phyloP scores from a whole-genome alignment of 1,140 invertebrate species.

The Panagrolaimus sp. region DNA sequence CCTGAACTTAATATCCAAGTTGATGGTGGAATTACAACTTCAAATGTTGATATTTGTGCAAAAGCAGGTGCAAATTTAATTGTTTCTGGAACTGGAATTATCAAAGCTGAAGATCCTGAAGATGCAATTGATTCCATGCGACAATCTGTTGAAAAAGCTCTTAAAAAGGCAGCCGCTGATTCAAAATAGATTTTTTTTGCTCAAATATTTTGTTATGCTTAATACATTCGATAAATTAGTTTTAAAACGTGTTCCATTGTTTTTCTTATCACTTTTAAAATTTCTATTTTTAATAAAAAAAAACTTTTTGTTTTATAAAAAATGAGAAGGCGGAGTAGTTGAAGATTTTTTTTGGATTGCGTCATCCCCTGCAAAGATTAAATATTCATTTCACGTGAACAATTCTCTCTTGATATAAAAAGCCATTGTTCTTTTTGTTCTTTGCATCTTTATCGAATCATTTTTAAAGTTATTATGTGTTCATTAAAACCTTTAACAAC shows the following conservation, averaged over 20 bases:
- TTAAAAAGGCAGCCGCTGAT: neutral
- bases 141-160: constrained; percentile 2
- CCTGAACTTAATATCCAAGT: constrained; percentile 91
- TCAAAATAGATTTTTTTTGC: neutral
- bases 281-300: neutral
- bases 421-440: neutral
- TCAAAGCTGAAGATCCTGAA: constrained; percentile 73
- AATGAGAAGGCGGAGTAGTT: neutral
- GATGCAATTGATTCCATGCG: constrained; percentile 72
- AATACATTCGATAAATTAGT: neutral
- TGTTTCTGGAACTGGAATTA: constrained; percentile 89
- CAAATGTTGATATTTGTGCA: constrained; percentile 73
- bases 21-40: constrained; percentile 86
- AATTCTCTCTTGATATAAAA: neutral
- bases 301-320: constrained; percentile 3
- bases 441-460: neutral
- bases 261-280: neutral
- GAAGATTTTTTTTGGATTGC: neutral
- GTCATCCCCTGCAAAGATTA: neutral
- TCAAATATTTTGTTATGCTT: neutral
- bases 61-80: constrained; percentile 82
- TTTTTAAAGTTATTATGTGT: neutral
- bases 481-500: neutral
- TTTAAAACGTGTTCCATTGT: neutral
- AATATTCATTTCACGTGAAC: neutral